Evolutionary conservation across 2,113 vertebrate genomes (phyloP).

Genomic region (Tragelaphus buxtoni): DNA sequence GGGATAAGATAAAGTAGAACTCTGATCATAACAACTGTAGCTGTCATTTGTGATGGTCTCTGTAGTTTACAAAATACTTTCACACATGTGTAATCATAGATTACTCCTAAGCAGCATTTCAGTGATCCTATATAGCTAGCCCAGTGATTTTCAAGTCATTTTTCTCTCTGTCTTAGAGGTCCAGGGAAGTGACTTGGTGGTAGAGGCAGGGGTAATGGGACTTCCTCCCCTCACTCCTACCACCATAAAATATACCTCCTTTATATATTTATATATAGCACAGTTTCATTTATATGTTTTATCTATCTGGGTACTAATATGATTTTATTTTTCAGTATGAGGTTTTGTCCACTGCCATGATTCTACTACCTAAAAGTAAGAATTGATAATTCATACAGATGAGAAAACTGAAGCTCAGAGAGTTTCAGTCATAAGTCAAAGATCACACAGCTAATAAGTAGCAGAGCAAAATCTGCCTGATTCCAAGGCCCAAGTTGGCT

Average conservation of each 20-base stretch:
- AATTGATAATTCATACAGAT: neutral
- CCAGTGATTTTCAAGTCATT: neutral
- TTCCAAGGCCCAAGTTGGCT: neutral
- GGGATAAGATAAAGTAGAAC: neutral
- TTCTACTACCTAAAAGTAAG: neutral
- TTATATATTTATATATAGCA: neutral
- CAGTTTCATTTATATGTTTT: neutral
- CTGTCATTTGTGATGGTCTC: neutral
- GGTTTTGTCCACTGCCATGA: neutral
- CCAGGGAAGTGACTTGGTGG: neutral
- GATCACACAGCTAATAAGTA: neutral
- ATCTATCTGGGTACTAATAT: neutral
- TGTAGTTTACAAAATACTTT: neutral
- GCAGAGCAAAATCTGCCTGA: neutral
- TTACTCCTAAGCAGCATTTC: neutral
- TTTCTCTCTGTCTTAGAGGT: neutral
- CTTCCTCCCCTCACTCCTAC: neutral
- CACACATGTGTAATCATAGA: neutral
- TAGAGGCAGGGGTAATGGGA: neutral
- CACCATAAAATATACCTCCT: neutral
- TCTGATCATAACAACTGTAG: neutral
- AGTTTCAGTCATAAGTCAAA: neutral
- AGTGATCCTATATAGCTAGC: neutral
- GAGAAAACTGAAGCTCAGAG: neutral
- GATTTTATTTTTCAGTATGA: neutral